A percentile compares a stretch with the other conserved stretches of the same genome.
phyloP scores from a whole-genome alignment of 1,140 invertebrate genomes.

The Adelges cooleyi region DNA sequence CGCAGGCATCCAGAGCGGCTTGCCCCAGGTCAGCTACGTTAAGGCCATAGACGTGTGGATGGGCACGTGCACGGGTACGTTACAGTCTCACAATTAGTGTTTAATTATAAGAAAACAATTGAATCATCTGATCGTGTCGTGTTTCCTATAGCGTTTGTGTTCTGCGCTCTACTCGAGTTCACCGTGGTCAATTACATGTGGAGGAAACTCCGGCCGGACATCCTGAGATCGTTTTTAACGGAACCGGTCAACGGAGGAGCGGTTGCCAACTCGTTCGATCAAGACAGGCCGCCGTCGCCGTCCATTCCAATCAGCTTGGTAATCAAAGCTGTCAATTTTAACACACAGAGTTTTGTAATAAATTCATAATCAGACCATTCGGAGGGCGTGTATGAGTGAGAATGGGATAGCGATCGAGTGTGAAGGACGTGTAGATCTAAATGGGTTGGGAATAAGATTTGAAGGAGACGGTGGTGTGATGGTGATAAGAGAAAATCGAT shows the following conservation, averaged over 20 bases:
- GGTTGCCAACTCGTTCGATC: neutral
- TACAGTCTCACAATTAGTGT: neutral
- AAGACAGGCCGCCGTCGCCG: neutral
- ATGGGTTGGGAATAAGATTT: no score
- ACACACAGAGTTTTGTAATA: no score
- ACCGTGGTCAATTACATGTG: constrained; percentile 44
- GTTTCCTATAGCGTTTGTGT: constrained; percentile 40
- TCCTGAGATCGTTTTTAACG: constrained; percentile 30
- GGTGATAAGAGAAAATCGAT: no score
- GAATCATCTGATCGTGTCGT: neutral
- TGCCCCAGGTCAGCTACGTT: constrained; percentile 44
- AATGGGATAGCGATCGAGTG: no score
- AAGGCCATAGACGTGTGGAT: constrained; percentile 46
- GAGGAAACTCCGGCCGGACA: constrained; percentile 37
- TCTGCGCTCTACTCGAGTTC: constrained; percentile 44
- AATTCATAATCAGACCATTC: no score
- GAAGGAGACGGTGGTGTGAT: no score
- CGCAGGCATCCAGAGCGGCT: constrained; percentile 42
- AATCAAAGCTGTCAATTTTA: neutral
- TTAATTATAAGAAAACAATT: neutral
- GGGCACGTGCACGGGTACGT: constrained; percentile 41
- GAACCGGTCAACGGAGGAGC: constrained; percentile 8
- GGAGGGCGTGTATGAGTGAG: no score
- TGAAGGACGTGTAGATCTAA: no score
- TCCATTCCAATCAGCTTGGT: constrained; percentile 13